Base-by-base conservation (phyloP, 2,888 invertebrate genomes). In the Andrena chrysosceles region DNA sequence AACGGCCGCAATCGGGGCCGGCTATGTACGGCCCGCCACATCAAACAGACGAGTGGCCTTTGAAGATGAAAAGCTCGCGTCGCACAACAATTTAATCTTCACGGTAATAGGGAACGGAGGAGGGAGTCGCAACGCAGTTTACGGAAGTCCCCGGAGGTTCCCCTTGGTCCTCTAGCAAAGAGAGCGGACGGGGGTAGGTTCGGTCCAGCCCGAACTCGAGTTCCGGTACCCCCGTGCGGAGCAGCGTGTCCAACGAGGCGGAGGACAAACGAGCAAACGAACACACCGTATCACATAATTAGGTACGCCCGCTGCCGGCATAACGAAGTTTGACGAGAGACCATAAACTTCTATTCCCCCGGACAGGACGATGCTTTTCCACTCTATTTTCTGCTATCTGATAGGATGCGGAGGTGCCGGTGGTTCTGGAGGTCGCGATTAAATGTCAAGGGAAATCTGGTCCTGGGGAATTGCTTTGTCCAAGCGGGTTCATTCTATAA, bases 21-120 rank as follows among this genome's bases (percentile, higher is more conserved):
- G 64, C 75, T 76, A 80, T 82, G 85, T 80, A 79, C 83, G 85
- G 85, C 76, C 82, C 83, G 86, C 91, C 91, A 91, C 91, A 91
- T 91, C 91, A 91, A 91, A 91, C 90, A 81, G 83, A 84, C 85
- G 84, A 81, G 86, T 88, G 83, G 85, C 79, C 91, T 91, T 91
- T 91, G 92, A 90, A 86, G 89, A 89, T 90, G 90, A 80, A 90
- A 91, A 91, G 90, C 90, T 89, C 84, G 85, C 87, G 86, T 89
- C 87, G 88, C 85, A 79, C 89, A 89, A 91, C 89, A 91, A 92
- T 92, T 92, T 90, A 91, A 91, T 91, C 88, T 90, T 88, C 81
- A 83, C 82, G 83, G 87, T 87, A 91, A 91, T 91, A 89, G 90
- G 79, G 75, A 66, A 56, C 79, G 62, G 59, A 64, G 64, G 59